Percentiles rank a stretch among this genome's conserved stretches.
Conservation (phyloP, 2,797 vertebrate genomes). For the Peromyscus aztecus region DNA sequence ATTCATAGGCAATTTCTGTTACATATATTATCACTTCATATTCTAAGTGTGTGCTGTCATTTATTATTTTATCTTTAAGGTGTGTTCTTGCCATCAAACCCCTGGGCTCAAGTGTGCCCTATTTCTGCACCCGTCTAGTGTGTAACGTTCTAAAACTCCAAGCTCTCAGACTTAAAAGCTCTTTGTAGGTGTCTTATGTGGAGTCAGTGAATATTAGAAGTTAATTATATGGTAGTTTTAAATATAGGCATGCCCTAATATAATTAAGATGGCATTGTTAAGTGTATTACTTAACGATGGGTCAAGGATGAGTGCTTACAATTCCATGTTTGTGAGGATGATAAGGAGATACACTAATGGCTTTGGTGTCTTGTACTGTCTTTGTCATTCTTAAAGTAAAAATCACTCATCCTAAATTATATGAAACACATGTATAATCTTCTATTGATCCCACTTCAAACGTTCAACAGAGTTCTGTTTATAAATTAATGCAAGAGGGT, state of each 20-base stretch:
- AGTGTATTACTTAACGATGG: background rate
- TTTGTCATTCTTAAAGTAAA: constrained; percentile 22
- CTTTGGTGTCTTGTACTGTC: background rate
- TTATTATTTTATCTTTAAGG: background rate
- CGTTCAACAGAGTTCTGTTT: constrained; percentile 30
- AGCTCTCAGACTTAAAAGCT: background rate
- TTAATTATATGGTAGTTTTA: constrained; percentile 39
- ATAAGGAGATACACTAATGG: background rate
- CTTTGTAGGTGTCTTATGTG: background rate
- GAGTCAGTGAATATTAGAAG: constrained; percentile 27
- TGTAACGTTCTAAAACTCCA: background rate
- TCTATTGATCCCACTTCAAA: background rate
- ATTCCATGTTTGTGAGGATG: background rate
- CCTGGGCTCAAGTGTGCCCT: background rate
- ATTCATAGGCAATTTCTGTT: constrained; percentile 6
- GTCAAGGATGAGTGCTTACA: background rate
- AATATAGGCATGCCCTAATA: background rate
- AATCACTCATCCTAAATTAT: background rate
- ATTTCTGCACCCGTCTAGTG: background rate
- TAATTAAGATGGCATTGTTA: background rate
- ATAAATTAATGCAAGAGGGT: background rate
- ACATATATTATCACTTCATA: background rate
- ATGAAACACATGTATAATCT: constrained; percentile 4
- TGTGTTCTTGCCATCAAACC: background rate
- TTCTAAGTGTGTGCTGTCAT: background rate